phyloP scores from a whole-genome alignment of 2,797 vertebrate genomes.

The Xiphophorus birchmanni region DNA sequence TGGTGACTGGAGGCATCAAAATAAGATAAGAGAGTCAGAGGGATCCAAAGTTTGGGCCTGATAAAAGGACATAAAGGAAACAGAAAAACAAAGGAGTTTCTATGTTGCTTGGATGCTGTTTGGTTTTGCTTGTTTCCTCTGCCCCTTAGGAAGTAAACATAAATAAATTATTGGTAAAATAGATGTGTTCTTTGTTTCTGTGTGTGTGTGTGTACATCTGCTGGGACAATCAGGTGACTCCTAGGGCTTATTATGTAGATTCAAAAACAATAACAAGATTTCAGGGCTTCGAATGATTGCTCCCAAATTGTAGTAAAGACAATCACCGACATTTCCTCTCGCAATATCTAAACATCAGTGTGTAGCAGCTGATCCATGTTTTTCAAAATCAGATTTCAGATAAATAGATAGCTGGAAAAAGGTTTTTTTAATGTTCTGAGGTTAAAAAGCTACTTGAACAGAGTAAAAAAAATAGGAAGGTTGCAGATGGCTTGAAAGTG shows the following conservation, averaged over 20 bases:
- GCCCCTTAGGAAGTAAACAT: not conserved
- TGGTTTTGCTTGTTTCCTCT: not conserved
- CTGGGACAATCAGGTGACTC: not conserved
- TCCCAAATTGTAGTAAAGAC: not conserved
- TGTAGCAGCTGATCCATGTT: not conserved
- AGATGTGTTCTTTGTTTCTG: not conserved
- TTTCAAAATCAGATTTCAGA: not conserved
- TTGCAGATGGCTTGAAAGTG: not conserved
- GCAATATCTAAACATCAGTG: not conserved
- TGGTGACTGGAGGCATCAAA: not conserved
- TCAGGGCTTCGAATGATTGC: not conserved
- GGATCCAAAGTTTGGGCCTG: not conserved
- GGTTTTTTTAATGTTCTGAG: not conserved
- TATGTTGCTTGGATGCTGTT: constrained; percentile 6
- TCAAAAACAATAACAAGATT: not conserved
- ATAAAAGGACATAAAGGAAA: constrained; percentile 7
- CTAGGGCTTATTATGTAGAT: not conserved
- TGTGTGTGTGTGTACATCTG: not conserved
- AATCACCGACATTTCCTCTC: not conserved
- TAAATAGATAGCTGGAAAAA: not conserved
- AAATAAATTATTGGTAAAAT: constrained; percentile 6
- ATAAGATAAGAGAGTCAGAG: not conserved
- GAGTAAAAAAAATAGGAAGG: not conserved
- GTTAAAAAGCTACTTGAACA: not conserved
- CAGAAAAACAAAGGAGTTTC: constrained; percentile 3